Evolutionary conservation across 2,113 vertebrate species (phyloP).

Genomic region (Siniperca knerii): DNA sequence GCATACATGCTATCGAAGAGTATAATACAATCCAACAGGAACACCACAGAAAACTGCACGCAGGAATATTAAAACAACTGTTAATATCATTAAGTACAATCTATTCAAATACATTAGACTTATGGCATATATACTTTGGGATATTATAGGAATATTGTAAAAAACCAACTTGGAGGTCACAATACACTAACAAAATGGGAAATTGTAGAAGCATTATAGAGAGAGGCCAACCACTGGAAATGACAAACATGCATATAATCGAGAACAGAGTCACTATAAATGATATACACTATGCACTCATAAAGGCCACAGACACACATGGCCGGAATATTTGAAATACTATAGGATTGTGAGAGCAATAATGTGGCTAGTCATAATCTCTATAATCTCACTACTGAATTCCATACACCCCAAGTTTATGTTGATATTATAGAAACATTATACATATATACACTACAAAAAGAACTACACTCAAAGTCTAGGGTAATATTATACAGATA

Average conservation of each 20-base stretch:
- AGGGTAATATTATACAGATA: too few species aligned
- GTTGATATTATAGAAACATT: too few species aligned
- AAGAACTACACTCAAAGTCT: too few species aligned
- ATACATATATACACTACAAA: too few species aligned
- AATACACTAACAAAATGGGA: background rate
- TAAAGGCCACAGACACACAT: background rate
- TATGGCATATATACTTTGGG: background rate
- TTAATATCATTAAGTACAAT: too few species aligned
- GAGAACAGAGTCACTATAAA: background rate
- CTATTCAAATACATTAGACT: background rate
- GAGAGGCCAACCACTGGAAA: background rate
- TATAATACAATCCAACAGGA: background rate
- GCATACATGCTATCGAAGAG: background rate
- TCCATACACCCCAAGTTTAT: too few species aligned
- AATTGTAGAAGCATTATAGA: too few species aligned
- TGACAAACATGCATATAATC: background rate
- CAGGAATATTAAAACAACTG: background rate
- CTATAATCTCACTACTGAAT: too few species aligned
- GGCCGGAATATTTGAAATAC: background rate
- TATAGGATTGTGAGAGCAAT: background rate
- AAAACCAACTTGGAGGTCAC: background rate
- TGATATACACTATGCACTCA: background rate
- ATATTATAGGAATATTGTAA: background rate
- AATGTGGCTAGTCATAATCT: too few species aligned
- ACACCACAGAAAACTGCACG: too few species aligned